Base-by-base conservation (phyloP, 1,140 invertebrate genomes). In the Brachionus paranguensis region DNA sequence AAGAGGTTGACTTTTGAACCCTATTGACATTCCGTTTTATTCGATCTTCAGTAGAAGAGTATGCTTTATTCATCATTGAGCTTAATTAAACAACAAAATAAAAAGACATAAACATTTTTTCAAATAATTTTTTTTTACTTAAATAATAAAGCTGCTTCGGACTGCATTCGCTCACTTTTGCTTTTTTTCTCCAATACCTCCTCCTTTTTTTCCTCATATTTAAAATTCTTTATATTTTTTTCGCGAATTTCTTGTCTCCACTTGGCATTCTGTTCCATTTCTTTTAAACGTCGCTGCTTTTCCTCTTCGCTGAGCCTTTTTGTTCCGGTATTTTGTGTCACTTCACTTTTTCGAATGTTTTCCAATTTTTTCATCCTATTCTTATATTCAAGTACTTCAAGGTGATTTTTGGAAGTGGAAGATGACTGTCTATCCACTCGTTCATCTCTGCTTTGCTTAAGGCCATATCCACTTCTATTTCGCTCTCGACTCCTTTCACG, bases 241-340 rank as follows among this genome's bases (percentile, higher is more conserved):
- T 81, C 37, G 27, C 78, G 6, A 3, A 81, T 53, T 84, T 92
- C 91, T 81, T 95, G 93, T 8, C 93, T 89, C 91, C 92, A 92
- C 83, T 90, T 89, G 1, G 93, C 94, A 90, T 95, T 93, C 33
- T 91, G 88, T 91, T 94, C 93, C 95, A 97, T 97, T 90, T 95
- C 94, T 70, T 91, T 90, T 84, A 94, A 88, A 79, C 91, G 90
- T 64, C 89, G 90, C 87, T 94, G 92, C 85, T 92, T 93, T 87
- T 96, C 94, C 85, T 92, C 91, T 85, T 93, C 92, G 17, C 91
- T 90, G 65, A 94, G 85, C 87, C 88, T 89, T 29, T 24, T 81
- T 17, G 50, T 24, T 20, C n/a, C 37, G 37, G 11, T 1, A 37
- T 37, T 60, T 33, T 47, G 76, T 1, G 8, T 12, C 8, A 20